Base-by-base conservation (phyloP, 2,113 vertebrate genomes). In the Clarias magur region DNA sequence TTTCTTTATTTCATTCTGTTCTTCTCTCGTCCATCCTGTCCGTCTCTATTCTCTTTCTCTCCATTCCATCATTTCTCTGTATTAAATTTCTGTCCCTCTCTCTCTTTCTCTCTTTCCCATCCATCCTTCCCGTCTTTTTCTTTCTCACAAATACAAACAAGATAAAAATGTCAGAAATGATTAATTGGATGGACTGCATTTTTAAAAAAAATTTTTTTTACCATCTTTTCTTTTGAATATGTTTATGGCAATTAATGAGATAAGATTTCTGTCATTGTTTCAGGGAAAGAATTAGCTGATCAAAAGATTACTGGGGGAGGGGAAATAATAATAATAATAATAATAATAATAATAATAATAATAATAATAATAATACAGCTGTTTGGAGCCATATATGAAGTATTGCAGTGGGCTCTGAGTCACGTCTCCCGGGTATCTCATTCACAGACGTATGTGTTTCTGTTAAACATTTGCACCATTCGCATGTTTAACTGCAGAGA, bases 101-200 rank as follows among this genome's bases (percentile, higher is more conserved):
- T 78, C 48, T 73, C 38, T 73, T 34, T 73, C 27, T 72, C 38
- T 25, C 23, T 78, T 12, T 38, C 30, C 78, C 27, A 13, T 38
- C 79, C n/a, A n/a, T n/a, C n/a, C n/a, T n/a, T n/a, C n/a, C n/a
- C n/a, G n/a, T n/a, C n/a, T n/a, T n/a, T n/a, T n/a, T n/a, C n/a
- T n/a, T 62, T 42, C 79, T 62, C 79, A 42, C 57, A 81, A 62
- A 62, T 60, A 62, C 57, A 42, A 81, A 60, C 79, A 81, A 81
- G 30, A 60, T 60, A 17, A 80, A 60, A 60, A 80, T 80, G 78
- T 80, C 78, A 59, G 27, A 60, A 80, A 80, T 34, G 56, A 59
- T 60, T n/a, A 80, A 13, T 27, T 27, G 75, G 75, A 56, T 25
- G 16, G 7, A 38, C 16, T n/a, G n/a, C n/a, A n/a, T n/a, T n/a